Percentiles rank a stretch among this genome's conserved stretches.
phyloP scores from a whole-genome alignment of 2,797 vertebrate species.

The Lophotriccus pileatus region DNA sequence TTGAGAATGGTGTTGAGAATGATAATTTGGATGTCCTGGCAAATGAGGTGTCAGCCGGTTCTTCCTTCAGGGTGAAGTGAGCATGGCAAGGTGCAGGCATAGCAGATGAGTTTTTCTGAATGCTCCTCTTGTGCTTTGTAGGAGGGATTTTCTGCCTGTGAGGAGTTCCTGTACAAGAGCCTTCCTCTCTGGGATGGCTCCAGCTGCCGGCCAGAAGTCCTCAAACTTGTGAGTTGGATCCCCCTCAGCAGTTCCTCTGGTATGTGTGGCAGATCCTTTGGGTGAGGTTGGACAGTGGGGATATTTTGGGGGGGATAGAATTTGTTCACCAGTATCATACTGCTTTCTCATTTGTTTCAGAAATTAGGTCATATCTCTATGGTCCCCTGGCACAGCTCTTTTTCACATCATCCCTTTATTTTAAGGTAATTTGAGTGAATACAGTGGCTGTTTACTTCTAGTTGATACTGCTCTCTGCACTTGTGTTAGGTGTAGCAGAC shows the following conservation, averaged over 20 bases:
- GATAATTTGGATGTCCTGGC: background rate
- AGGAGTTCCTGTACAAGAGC: slow-evolving; percentile 89
- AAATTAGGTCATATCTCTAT: slow-evolving; percentile 80
- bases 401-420: slow-evolving; percentile 89
- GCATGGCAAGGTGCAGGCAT: background rate
- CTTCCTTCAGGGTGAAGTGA: background rate
- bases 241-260: slow-evolving; percentile 82
- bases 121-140: slow-evolving; percentile 61
- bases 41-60: background rate
- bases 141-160: slow-evolving; percentile 89
- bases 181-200: slow-evolving; percentile 90
- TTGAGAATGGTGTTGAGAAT: background rate
- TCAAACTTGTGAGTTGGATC: slow-evolving; percentile 87
- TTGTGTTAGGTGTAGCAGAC: background rate
- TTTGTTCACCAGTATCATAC: background rate
- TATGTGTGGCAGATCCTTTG: slow-evolving; percentile 58
- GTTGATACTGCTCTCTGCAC: background rate
- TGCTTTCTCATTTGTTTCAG: slow-evolving; percentile 71
- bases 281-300: background rate
- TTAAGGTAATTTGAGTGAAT: slow-evolving; percentile 82
- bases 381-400: slow-evolving; percentile 88
- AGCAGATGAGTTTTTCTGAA: background rate
- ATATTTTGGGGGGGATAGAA: background rate
- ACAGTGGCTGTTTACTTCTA: background rate
- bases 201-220: slow-evolving; percentile 81